Base-by-base conservation (phyloP, 2,113 vertebrate genomes). In the Neolamprologus kungweensis region DNA sequence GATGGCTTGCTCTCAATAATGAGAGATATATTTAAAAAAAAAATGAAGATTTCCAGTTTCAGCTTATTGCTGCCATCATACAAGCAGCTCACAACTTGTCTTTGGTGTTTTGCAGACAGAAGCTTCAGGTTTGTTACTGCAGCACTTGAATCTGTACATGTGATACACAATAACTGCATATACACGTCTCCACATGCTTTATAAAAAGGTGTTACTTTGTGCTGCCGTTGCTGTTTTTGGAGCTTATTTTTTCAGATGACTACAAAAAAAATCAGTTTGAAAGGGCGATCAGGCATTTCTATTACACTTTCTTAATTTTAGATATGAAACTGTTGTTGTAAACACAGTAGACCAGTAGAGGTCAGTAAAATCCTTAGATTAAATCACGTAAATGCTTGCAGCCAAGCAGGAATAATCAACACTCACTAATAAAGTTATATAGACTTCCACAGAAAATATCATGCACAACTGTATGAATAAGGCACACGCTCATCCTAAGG, bases 291-390 rank as follows among this genome's bases (percentile, higher is more conserved):
- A 11, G 5, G 7, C 26, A 28, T 50, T 47, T 78, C 26, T 78
- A 19, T 19, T 12, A 5, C 71, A 7, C 23, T 50, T 75, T 50
- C 42, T 47, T 47, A 19, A 75, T 47, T 47, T 28, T 75, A 17
- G 16, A 47, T 50, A 47, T 28, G 42, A 75, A 53, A 53, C 12
- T 2, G 6, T 19, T 17, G 71, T 23, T 90, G 84, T 79, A 81
- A 65, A 65, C 60, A 65, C 10, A 37, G 60, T 35, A 35, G 60
- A 35, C 93, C 86, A 91, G 88, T 28, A 90, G 89, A 82, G 35
- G 80, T 51, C 57, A 14, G 53, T 82, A 54, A 19, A 75, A 45
- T 31, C 1, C 55, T 58, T 45, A 42, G 7, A 28, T 60, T 81
- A 31, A 50, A 50, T 31, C 42, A 75, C 8, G 26, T 4, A 1